These are phyloP conservation scores for Diachasma alloeum DNA, from an alignment of 1,140 invertebrate species.

Conservation along the genomic window DNA sequence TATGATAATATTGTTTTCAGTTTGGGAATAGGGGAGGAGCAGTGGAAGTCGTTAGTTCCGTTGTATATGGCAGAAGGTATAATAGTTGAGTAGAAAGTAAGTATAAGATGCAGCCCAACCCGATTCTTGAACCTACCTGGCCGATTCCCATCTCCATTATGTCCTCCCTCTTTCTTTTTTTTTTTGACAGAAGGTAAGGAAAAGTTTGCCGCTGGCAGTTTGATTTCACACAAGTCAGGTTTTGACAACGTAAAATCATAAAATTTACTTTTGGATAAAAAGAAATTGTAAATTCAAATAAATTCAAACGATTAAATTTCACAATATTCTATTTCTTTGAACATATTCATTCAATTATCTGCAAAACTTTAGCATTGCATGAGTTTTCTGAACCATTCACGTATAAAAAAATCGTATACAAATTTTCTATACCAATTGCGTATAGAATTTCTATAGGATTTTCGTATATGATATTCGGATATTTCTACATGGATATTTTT, in stretches of 20 bases:
- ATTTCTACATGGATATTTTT: too few species aligned
- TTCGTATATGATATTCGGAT: too few species aligned
- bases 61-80: background rate
- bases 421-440: too few species aligned
- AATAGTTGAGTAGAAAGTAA: slow-evolving; percentile 5
- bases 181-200: background rate
- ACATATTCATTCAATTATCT: too few species aligned
- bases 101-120: background rate
- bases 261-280: background rate
- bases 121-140: background rate
- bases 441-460: too few species aligned
- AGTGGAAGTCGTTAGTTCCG: background rate
- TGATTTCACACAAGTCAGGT: background rate
- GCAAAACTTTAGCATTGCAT: too few species aligned
- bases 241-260: background rate
- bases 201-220: background rate
- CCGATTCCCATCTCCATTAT: background rate
- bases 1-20: background rate
- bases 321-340: too few species aligned
- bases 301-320: too few species aligned
- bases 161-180: background rate
- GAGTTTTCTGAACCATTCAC: too few species aligned
- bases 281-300: background rate
- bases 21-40: background rate
- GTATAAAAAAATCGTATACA: too few species aligned